Evolutionary conservation across 2,797 vertebrate species (phyloP), one percentile per base, ranked within the genome.

Genomic region (Heterohyrax brucei): DNA sequence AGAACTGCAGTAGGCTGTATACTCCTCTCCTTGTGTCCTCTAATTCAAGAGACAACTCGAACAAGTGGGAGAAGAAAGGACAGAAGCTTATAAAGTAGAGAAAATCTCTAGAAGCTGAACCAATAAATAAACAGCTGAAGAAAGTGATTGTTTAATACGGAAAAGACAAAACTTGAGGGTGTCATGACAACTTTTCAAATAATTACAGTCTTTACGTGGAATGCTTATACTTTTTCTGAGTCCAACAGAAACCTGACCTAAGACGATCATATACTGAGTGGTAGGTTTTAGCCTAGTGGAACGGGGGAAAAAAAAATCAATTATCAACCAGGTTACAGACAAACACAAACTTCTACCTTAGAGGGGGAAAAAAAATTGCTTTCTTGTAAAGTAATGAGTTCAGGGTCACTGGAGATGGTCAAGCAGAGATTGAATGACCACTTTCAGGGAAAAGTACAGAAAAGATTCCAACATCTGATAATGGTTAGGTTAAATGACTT

Each of bases 401-500:
- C 59, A 64, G 93, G 83, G 82, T 96, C 76, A 84, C 44, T 92
- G 83, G n/a, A 93, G 12, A 73, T 94, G 46, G 79, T 85, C 68
- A 94, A 80, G 56, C 56, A 83, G 89, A 95, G 80, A 93, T 3
- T 70, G 48, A 95, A 95, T 68, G 89, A 64, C 79, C 12, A 93
- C 61, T 94, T 94, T 95, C 28, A 95, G 8, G 66, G 77, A 94
- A 68, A 1, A 81, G 56, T 64, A 59, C 64, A 93, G 90, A 81
- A 94, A 88, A 85, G 50, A 95, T 85, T 81, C 59, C 26, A 87
- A 75, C 62, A 85, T 96, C 89, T 96, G 86, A 89, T 85, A 87
- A 95, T 89, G 50, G 76, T 80, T 96, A 75, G 6, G 30, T 95
- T 86, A 96, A 96, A 94, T 95, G 95, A 33, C 83, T 76, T 92